Evolutionary conservation across 2,113 vertebrate species (phyloP).

Genomic region (Onychostoma macrolepis): DNA sequence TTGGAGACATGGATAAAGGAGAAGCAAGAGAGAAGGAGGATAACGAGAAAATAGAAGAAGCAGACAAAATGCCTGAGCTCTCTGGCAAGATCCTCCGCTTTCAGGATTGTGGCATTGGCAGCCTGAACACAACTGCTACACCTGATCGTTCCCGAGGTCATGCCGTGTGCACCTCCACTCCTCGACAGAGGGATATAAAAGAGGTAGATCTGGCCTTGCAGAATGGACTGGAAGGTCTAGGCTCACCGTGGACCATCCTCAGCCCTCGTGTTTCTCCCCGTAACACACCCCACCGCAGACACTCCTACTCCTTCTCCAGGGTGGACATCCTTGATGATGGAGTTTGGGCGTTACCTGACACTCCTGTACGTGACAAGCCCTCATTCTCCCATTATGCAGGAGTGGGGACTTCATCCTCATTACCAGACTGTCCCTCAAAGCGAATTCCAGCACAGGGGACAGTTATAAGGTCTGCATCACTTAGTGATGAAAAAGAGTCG

Average conservation of each 20-base stretch:
- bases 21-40: neutral
- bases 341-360: conserved; percentile 58
- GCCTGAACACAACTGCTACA: conserved; percentile 34
- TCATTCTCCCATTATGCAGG: neutral
- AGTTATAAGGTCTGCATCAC: conserved; percentile 58
- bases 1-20: neutral
- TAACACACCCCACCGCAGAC: conserved; percentile 25
- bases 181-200: conserved; percentile 31
- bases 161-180: conserved; percentile 52
- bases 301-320: conserved; percentile 29
- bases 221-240: conserved; percentile 53
- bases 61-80: conserved; percentile 47
- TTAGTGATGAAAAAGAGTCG: conserved; percentile 44
- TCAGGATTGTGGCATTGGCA: conserved; percentile 48
- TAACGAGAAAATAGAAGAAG: conserved; percentile 44
- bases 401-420: conserved; percentile 39
- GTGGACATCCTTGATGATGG: conserved; percentile 58
- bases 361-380: conserved; percentile 17
- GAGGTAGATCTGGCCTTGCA: conserved; percentile 64
- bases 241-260: conserved; percentile 75
- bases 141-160: conserved; percentile 11
- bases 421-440: conserved; percentile 52
- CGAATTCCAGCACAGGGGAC: conserved; percentile 39
- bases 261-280: conserved; percentile 65
- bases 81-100: conserved; percentile 57